phyloP scores from a whole-genome alignment of 2,113 vertebrate genomes.

The Alaudala cheleensis region DNA sequence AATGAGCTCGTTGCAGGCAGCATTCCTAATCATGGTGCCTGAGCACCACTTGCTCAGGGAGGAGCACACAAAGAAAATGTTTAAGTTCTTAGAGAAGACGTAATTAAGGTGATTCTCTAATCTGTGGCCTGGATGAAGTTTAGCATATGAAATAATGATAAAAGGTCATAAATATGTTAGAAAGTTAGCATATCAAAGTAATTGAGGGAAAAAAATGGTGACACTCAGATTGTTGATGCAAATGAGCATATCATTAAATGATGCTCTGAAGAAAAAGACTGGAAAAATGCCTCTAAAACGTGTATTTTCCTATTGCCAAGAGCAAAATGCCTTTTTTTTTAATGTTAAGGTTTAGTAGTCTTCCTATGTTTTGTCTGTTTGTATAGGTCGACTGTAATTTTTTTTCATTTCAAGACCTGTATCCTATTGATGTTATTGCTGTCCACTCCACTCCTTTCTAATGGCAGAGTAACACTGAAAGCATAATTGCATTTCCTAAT shows the following conservation, averaged over 20 bases:
- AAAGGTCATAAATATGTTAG: constrained; percentile 38
- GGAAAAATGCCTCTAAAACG: constrained; percentile 18
- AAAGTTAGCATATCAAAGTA: constrained; percentile 59
- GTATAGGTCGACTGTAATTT: constrained; percentile 16
- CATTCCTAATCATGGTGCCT: neutral
- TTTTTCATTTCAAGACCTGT: constrained; percentile 36
- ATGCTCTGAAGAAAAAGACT: constrained; percentile 40
- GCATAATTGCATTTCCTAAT: constrained; percentile 81
- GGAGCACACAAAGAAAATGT: neutral
- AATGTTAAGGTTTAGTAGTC: constrained; percentile 23
- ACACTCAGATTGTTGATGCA: constrained; percentile 37
- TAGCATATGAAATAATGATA: constrained; percentile 6
- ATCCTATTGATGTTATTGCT: constrained; percentile 33
- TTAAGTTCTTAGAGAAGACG: neutral
- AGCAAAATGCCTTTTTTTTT: constrained; percentile 5
- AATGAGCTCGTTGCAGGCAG: constrained; percentile 4
- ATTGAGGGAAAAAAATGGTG: constrained; percentile 22
- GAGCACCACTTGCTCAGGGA: neutral
- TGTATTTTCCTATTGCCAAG: constrained; percentile 2
- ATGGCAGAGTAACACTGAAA: constrained; percentile 68
- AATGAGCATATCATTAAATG: constrained; percentile 38
- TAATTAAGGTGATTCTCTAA: constrained; percentile 27
- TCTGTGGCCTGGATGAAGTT: neutral
- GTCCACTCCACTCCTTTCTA: constrained; percentile 72
- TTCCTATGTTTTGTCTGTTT: constrained; percentile 37